These are phyloP conservation scores for Psococerastis gibbosa DNA, from an alignment of 2,888 invertebrate genomes.

Conservation along the genomic window DNA sequence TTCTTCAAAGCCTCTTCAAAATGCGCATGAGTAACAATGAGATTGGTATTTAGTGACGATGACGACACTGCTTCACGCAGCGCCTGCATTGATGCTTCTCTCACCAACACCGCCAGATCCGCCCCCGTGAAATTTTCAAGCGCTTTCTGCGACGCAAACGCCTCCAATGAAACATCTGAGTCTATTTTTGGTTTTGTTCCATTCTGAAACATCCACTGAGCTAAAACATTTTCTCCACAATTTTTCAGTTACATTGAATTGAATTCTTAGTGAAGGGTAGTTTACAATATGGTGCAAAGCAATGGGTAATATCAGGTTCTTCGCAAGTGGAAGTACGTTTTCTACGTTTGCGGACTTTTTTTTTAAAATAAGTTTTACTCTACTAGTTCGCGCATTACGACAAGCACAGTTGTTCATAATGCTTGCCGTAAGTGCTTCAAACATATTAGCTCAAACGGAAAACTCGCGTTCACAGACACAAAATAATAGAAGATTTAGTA, in stretches of 20 bases:
- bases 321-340: not conserved
- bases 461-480: too few species aligned
- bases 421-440: too few species aligned
- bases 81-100: slow-evolving; percentile 68
- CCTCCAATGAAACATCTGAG: slow-evolving; percentile 53
- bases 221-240: slow-evolving; percentile 10
- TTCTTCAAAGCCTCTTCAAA: slow-evolving; percentile 57
- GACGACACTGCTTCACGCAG: slow-evolving; percentile 51
- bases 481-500: too few species aligned
- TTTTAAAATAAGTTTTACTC: too few species aligned
- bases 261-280: too few species aligned
- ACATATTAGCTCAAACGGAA: too few species aligned
- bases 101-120: slow-evolving; percentile 74
- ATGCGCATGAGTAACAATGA: slow-evolving; percentile 41
- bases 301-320: too few species aligned
- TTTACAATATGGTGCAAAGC: too few species aligned
- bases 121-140: slow-evolving; percentile 81
- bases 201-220: slow-evolving; percentile 36
- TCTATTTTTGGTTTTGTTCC: slow-evolving; percentile 60
- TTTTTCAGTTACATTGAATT: too few species aligned
- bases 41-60: not conserved
- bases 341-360: not conserved
- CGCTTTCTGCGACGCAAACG: slow-evolving; percentile 42
- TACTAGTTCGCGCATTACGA: too few species aligned
- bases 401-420: too few species aligned